A percentile compares a stretch with the other conserved stretches of the same genome.
These are phyloP conservation scores for Chunga burmeisteri DNA, from an alignment of 2,113 vertebrate genomes.

Conservation along the genomic window DNA sequence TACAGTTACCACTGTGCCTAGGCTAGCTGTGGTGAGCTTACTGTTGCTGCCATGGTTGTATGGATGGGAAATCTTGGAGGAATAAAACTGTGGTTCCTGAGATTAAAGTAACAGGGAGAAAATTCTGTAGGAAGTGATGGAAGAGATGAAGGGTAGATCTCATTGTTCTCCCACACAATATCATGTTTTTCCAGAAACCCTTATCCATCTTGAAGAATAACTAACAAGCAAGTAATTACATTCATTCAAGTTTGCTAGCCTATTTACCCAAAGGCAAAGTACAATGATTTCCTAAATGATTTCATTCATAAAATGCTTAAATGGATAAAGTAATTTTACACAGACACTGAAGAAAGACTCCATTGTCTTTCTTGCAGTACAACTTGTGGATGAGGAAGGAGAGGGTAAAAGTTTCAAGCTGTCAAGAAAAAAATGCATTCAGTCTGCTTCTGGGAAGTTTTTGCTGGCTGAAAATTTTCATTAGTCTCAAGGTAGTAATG, in stretches of 20 bases:
- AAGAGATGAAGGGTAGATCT: not conserved
- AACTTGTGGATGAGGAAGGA: not conserved
- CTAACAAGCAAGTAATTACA: constrained; percentile 2
- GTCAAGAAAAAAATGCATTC: not conserved
- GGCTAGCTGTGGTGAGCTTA: not conserved
- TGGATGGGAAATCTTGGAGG: not conserved
- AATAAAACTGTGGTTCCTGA: not conserved
- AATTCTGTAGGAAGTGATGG: not conserved
- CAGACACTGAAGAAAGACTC: not conserved
- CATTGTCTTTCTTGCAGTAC: not conserved
- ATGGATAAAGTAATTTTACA: not conserved
- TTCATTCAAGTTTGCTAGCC: not conserved
- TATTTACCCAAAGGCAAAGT: constrained; percentile 27
- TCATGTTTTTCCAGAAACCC: not conserved
- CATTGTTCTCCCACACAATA: not conserved
- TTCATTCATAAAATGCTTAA: constrained; percentile 23
- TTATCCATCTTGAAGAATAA: constrained; percentile 8
- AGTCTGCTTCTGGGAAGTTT: not conserved
- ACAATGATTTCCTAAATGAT: not conserved
- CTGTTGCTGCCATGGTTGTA: not conserved
- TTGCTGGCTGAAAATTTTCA: not conserved
- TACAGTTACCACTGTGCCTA: not conserved
- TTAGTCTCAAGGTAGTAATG: not conserved
- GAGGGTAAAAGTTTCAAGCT: not conserved
- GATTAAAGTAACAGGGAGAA: not conserved